Percentiles rank a stretch among this genome's conserved stretches.
Evolutionary conservation across 2,797 vertebrate species (phyloP).

Genomic region (Gambusia yucatana): DNA sequence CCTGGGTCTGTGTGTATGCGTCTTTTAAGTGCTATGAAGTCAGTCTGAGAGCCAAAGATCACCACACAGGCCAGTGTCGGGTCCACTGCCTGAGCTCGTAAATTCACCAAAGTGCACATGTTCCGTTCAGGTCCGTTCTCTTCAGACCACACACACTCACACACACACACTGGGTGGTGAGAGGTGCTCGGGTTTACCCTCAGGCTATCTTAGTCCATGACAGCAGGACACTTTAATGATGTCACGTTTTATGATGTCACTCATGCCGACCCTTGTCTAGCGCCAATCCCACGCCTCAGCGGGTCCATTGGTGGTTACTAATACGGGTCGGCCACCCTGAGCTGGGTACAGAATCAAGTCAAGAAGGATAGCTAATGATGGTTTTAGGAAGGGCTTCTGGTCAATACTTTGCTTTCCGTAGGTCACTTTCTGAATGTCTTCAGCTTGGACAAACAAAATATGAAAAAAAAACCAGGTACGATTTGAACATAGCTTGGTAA

Average conservation of each 20-base stretch:
- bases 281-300: conserved; percentile 71
- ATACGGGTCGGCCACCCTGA: conserved; percentile 14
- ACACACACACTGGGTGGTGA: conserved; percentile 23
- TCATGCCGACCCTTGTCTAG: conserved; percentile 67
- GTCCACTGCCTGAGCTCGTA: conserved; percentile 44
- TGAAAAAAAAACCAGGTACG: not conserved
- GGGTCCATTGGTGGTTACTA: conserved; percentile 47
- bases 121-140: conserved; percentile 32
- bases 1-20: conserved; percentile 21
- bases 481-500: not conserved
- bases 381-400: not conserved
- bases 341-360: not conserved
- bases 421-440: not conserved
- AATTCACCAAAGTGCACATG: conserved; percentile 59
- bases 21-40: conserved; percentile 58
- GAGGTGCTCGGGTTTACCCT: conserved; percentile 62
- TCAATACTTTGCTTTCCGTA: not conserved
- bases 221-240: conserved; percentile 75
- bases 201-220: conserved; percentile 53
- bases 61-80: conserved; percentile 28
- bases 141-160: conserved; percentile 56
- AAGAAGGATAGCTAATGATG: not conserved
- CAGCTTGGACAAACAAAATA: not conserved
- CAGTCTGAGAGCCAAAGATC: conserved; percentile 54
- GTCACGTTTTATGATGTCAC: conserved; percentile 81